A percentile compares a stretch with the other conserved stretches of the same genome.
phyloP scores from a whole-genome alignment of 2,797 vertebrate species.

The Phoebastria nigripes region DNA sequence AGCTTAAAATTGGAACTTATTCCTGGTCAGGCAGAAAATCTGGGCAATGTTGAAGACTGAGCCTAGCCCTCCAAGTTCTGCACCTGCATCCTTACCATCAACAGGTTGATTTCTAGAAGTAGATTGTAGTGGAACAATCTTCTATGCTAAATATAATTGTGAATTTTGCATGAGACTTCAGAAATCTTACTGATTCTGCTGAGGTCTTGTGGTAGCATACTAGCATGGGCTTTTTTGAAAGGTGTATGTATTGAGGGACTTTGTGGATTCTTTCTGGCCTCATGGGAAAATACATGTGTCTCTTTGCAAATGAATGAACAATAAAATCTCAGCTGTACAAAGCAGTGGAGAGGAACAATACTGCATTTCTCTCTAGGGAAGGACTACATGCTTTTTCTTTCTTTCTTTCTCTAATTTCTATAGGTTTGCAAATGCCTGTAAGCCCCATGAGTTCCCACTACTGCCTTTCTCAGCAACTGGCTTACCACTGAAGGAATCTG shows the following conservation, averaged over 20 bases:
- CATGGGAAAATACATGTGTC: not conserved
- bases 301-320: constrained; percentile 11
- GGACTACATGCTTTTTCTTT: not conserved
- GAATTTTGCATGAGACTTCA: not conserved
- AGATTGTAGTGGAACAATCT: not conserved
- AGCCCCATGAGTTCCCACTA: not conserved
- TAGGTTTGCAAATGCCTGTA: not conserved
- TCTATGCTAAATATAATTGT: not conserved
- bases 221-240: not conserved
- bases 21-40: not conserved
- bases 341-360: not conserved
- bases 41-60: not conserved
- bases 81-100: not conserved
- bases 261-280: not conserved
- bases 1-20: not conserved
- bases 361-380: not conserved
- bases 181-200: not conserved
- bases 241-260: not conserved
- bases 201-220: not conserved
- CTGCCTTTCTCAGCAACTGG: not conserved
- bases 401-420: not conserved
- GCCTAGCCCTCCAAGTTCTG: not conserved
- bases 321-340: not conserved
- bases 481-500: not conserved
- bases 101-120: not conserved